Evolutionary conservation across 2,113 vertebrate genomes (phyloP), one percentile per base, ranked within the genome.

Genomic region (Sapajus apella): DNA sequence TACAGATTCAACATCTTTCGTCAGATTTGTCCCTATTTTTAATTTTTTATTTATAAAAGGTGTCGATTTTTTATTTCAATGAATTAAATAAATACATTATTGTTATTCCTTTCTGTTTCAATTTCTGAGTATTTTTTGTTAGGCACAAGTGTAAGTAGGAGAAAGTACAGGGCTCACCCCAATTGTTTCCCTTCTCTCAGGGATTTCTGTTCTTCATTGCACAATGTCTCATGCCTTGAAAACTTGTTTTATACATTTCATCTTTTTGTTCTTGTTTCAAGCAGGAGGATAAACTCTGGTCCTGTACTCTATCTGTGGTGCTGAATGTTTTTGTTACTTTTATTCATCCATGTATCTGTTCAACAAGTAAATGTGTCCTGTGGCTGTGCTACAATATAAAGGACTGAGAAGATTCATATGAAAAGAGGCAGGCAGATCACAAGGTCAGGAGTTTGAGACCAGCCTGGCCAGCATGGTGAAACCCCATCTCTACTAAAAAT

Each of bases 41-140:
- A 73, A 1, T 64, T 73, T 75, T 77, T 43, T 58, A 77, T 68
- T 14, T 75, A 23, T 32, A 50, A 68, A 83, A 40, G 27, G 27
- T 84, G 4, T 52, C 87, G 68, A 52, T 13, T 90, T 94, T 94
- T 81, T 40, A 88, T 56, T 75, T 91, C 55, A 87, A 37, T 47
- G n/a, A 83, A 58, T 93, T 91, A 68, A 56, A 91, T 94, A 45
- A 52, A 52, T 52, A 52, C 52, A 52, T 95, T 66, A 83, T 80
- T 85, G 2, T 32, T 72, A 58, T 47, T 40, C 11, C 23, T 95
- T 94, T 82, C 91, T 96, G 81, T 94, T 94, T 52, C 2, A 32
- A 87, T 25, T 82, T 96, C 43, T 94, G 13, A 50, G 82, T 90
- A 56, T 86, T 72, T 93, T 20, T 83, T 91, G 23, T 85, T 94